Percentiles rank a stretch among this genome's conserved stretches.
phyloP scores from a whole-genome alignment of 2,888 invertebrate genomes.

The Chouioia cunea region DNA sequence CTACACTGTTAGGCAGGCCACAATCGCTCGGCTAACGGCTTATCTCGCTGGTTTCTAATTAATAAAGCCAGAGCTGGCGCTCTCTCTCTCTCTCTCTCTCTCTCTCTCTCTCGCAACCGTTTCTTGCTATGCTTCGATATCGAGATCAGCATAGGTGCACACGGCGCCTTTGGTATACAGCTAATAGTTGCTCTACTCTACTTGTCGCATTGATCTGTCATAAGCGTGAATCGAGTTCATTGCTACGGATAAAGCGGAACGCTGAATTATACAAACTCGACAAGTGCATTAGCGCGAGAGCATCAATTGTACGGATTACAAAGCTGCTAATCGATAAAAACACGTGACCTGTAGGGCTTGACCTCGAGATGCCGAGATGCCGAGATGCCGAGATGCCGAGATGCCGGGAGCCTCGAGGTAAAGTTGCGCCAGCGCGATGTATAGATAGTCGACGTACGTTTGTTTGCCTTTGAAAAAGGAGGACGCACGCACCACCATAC shows the following conservation, averaged over 20 bases:
- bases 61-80: conserved; percentile 23
- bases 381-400: too few relatives aligned
- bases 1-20: conserved; percentile 7
- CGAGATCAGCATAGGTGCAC: too few relatives aligned
- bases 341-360: too few relatives aligned
- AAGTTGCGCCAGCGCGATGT: conserved; percentile 14
- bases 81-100: too few relatives aligned
- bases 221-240: conserved; percentile 3
- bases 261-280: too few relatives aligned
- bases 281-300: too few relatives aligned
- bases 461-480: background rate
- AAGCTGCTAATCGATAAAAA: too few relatives aligned
- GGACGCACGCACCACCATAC: background rate
- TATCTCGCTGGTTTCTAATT: conserved; percentile 28
- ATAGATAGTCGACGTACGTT: conserved; percentile 17
- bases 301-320: too few relatives aligned
- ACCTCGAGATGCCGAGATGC: background rate
- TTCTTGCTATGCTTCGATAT: conserved; percentile 17
- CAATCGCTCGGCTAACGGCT: conserved; percentile 28
- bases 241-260: background rate
- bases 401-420: background rate
- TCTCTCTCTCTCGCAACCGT: conserved; percentile 1
- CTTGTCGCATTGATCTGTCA: background rate
- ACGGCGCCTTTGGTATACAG: too few relatives aligned
- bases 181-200: too few relatives aligned